Evolutionary conservation across 2,888 invertebrate species (phyloP).

Genomic region (Falcaria lacertinaria): DNA sequence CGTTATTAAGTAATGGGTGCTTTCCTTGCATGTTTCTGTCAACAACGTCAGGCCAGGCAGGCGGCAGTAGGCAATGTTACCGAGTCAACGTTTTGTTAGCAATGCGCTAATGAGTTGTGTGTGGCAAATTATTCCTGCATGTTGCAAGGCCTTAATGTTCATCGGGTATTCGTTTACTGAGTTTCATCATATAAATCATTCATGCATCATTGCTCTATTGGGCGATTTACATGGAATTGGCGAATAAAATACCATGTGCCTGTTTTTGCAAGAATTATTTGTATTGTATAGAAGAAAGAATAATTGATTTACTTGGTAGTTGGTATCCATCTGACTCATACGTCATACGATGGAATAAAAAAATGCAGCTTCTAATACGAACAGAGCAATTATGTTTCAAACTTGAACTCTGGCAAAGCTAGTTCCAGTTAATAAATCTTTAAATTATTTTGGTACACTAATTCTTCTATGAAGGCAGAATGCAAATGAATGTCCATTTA

Average conservation of each 20-base stretch:
- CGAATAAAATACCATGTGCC: not conserved
- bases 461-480: too few relatives aligned
- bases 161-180: conserved; percentile 11
- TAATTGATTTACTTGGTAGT: too few relatives aligned
- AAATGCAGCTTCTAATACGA: too few relatives aligned
- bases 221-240: conserved; percentile 4
- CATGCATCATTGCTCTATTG: conserved; percentile 15
- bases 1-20: too few relatives aligned
- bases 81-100: conserved; percentile 30
- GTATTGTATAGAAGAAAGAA: conserved; percentile 8
- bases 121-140: conserved; percentile 32
- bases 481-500: too few relatives aligned
- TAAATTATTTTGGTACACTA: too few relatives aligned
- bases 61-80: conserved; percentile 11
- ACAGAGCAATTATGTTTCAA: too few relatives aligned
- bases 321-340: too few relatives aligned
- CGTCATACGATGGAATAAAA: too few relatives aligned
- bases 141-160: conserved; percentile 22
- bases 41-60: not conserved
- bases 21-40: not conserved
- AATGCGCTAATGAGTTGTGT: conserved; percentile 28
- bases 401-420: too few relatives aligned
- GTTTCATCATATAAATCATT: conserved; percentile 17
- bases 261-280: conserved; percentile 4
- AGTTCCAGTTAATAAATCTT: too few relatives aligned